Conservation (phyloP, 2,113 vertebrate genomes). For the Hepsetus odoe region DNA sequence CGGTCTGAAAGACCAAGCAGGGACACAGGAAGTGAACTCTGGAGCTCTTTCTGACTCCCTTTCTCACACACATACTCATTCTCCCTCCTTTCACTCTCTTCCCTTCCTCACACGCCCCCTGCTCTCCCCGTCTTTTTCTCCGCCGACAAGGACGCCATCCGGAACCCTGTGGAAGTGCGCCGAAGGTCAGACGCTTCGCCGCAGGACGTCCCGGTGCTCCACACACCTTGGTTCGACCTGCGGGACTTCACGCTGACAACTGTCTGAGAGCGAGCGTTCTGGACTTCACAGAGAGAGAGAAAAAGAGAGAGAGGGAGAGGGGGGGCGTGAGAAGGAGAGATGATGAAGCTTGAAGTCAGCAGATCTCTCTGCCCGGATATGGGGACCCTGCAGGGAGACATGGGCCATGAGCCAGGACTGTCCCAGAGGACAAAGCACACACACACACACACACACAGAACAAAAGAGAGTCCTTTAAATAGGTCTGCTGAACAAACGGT, state of each 20-base stretch:
- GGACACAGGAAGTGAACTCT: slow-evolving; percentile 41
- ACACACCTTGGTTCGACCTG: background rate
- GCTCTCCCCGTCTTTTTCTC: background rate
- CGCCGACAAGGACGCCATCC: background rate
- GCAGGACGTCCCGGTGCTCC: background rate
- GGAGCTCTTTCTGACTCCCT: background rate
- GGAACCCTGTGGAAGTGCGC: slow-evolving; percentile 7
- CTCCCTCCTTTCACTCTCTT: background rate
- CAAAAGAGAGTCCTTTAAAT: background rate
- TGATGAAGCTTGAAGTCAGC: background rate
- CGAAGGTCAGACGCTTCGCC: background rate
- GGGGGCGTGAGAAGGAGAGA: background rate
- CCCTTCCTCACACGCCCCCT: background rate
- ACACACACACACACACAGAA: background rate
- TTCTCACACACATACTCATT: background rate
- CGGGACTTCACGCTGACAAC: background rate
- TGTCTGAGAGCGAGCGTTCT: background rate
- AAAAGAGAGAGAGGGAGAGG: background rate
- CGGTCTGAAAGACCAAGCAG: no score
- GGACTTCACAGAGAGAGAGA: background rate
- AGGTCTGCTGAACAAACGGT: background rate
- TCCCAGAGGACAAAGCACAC: background rate
- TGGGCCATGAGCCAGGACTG: background rate
- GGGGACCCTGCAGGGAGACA: background rate
- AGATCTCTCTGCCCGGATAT: background rate